Evolutionary conservation across 2,888 invertebrate genomes (phyloP), one percentile per base, ranked within the genome.

Genomic region (Andricus quercusramuli): DNA sequence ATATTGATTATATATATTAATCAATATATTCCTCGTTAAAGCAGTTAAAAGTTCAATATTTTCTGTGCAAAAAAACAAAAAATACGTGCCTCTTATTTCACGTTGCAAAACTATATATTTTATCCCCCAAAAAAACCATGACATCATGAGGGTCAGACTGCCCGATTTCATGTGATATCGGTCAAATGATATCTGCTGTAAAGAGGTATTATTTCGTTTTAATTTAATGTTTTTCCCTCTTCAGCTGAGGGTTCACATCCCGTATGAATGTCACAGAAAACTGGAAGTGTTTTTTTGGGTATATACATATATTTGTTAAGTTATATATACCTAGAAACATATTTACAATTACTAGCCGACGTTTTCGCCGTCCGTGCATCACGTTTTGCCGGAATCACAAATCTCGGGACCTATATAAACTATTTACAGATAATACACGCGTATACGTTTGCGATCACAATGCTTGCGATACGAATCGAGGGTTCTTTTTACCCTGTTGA

Each of bases 391-490:
- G 74, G 74, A 56, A 74, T 74, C 74, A 74, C 56, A 74, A 56
- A 56, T 56, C 56, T 74, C 56, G n/a, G 56, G 32, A 32, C 51
- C 32, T 74, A 74, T 85, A 88, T 84, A 85, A 88, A 86, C 82
- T 92, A 92, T 92, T 90, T 92, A 92, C 92, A 92, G 87, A 90
- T 92, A 91, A 90, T 91, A 90, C 89, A 90, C 88, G 90, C 91
- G 91, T 92, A 92, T 92, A 92, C 92, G 88, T 92, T 90, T 89
- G 90, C 90, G 90, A 92, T 92, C 92, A 92, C 92, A 92, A 91
- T 91, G 87, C 88, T 86, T 85, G 87, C 87, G 88, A 86, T 85
- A 85, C 84, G 76, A 84, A 84, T 85, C 88, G 88, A 87, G 86
- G 79, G 77, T 84, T 85, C 80, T 84, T 84, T 84, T 85, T 88